Evolutionary conservation across 2,888 invertebrate species (phyloP).

Genomic region (Deilephila porcellus): DNA sequence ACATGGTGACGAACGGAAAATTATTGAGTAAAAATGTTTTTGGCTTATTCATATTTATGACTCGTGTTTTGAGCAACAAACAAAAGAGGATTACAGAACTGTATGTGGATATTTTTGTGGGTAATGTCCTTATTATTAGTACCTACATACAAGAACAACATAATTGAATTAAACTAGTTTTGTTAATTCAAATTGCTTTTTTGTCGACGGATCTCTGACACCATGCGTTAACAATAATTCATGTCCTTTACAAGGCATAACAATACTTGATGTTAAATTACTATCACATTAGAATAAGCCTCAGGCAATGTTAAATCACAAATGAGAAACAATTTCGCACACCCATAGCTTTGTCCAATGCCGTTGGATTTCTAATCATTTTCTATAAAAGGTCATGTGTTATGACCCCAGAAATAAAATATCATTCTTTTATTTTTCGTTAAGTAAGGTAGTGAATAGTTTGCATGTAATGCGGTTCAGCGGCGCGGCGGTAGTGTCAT

Average conservation of each 20-base stretch:
- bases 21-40: conserved; percentile 38
- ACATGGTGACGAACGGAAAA: conserved; percentile 37
- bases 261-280: background rate
- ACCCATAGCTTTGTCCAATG: background rate
- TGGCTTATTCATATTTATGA: background rate
- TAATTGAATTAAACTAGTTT: too few relatives aligned
- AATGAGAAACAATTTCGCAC: background rate
- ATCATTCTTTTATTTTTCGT: background rate
- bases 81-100: background rate
- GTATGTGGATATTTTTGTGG: background rate
- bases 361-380: conserved; percentile 12
- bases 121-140: background rate
- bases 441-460: background rate
- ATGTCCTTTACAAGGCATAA: too few relatives aligned
- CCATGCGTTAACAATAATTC: too few relatives aligned
- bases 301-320: conserved; percentile 39
- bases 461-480: background rate
- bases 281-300: conserved; percentile 33
- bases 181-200: too few relatives aligned
- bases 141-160: too few relatives aligned
- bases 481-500: background rate
- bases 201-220: too few relatives aligned
- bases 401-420: background rate
- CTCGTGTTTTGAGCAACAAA: background rate
- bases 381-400: conserved; percentile 4